Evolutionary conservation across 2,888 invertebrate genomes (phyloP), one percentile per base, ranked within the genome.

Genomic region (Belgica antarctica): DNA sequence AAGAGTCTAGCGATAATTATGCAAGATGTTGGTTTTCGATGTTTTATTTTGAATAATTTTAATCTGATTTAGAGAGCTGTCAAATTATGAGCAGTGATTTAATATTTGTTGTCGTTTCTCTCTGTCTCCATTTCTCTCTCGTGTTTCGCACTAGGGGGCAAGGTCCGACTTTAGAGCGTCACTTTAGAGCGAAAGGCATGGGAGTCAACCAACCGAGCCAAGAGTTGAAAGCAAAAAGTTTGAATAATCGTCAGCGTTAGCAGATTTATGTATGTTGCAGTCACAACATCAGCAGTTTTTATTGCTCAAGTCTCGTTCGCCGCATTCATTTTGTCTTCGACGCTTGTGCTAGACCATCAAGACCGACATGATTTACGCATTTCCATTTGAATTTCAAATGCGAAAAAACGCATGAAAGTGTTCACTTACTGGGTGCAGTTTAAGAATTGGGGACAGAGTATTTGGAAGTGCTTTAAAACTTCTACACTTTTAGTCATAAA

Each of bases 31-130:
- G 7, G 10, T 22, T 22, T 22, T 24, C 22, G 15, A 59, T 24
- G 25, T 22, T 17, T 59, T 59, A 7, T 62, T 62, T 7, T 62
- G 62, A 62, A 62, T 62, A 52, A 52, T 52, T 27, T 62, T 62
- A 62, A 62, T 27, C 28, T 62, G 25, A 62, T 62, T 25, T 62
- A 25, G 25, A 62, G 12, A 28, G 5, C 62, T 62, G 31, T 62
- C 62, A 62, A 62, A 62, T 62, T 25, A 62, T 62, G 28, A 62
- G 28, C 10, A 62, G 28, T 62, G 62, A 62, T 62, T 25, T 28
- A 62, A 52, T 62, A 62, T 62, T 52, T 52, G 52, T 24, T 52
- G 34, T 34, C 12, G 34, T n/a, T n/a, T n/a, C n/a, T n/a, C n/a
- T n/a, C n/a, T n/a, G n/a, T n/a, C n/a, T n/a, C n/a, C n/a, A n/a